A percentile compares a stretch with the other conserved stretches of the same genome.
Evolutionary conservation across 2,797 vertebrate genomes (phyloP).

Genomic region (Hoplostethus mediterraneus): DNA sequence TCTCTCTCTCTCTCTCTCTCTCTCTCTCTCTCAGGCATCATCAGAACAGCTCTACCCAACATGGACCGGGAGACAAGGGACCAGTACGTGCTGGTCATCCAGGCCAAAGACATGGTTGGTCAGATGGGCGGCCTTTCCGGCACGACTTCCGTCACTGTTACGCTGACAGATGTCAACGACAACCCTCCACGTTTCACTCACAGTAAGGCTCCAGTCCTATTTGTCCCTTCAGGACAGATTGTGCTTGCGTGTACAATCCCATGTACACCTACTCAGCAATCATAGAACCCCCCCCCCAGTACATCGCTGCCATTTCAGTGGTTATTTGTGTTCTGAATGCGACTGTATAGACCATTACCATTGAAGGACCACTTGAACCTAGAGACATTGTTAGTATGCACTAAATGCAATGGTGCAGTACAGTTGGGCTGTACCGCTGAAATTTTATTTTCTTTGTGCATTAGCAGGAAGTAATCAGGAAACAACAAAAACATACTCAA

Average conservation of each 20-base stretch:
- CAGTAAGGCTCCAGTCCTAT: conserved; percentile 84
- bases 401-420: neutral
- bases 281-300: conserved; percentile 8
- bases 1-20: neutral
- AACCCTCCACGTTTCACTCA: conserved; percentile 93
- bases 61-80: conserved; percentile 98
- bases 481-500: conserved; percentile 20
- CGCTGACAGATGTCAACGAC: conserved; percentile 95
- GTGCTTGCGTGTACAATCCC: neutral
- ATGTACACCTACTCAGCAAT: conserved; percentile 40
- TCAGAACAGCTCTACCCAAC: conserved; percentile 95
- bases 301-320: conserved; percentile 8
- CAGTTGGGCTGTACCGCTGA: neutral
- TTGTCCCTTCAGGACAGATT: conserved; percentile 20
- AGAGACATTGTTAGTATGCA: conserved; percentile 5
- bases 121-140: conserved; percentile 97
- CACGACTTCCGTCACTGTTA: conserved; percentile 95
- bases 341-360: conserved; percentile 34
- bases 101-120: conserved; percentile 99
- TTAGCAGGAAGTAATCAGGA: conserved; percentile 16
- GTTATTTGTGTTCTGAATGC: conserved; percentile 25
- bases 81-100: conserved; percentile 96
- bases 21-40: conserved; percentile 85
- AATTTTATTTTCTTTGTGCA: conserved; percentile 11
- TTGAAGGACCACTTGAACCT: conserved; percentile 45